These are phyloP conservation scores for Troides aeacus DNA, from an alignment of 2,888 invertebrate species.

Conservation along the genomic window DNA sequence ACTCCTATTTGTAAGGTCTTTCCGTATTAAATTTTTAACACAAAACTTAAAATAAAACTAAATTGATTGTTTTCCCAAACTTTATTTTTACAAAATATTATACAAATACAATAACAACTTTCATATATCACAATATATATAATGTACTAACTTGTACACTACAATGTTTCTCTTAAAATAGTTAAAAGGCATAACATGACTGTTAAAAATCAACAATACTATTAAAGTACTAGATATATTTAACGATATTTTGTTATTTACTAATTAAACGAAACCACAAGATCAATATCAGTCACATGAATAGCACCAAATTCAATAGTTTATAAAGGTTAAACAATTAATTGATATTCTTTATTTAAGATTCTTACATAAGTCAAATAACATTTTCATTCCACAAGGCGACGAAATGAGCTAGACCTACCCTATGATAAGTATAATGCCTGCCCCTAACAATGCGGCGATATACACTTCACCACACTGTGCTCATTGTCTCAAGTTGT, in stretches of 20 bases:
- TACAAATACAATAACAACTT: constrained; percentile 50
- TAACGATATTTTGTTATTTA: neutral
- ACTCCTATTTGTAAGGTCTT: too few relatives aligned
- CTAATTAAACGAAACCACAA: constrained; percentile 10
- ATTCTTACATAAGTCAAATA: neutral
- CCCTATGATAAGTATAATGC: too few relatives aligned
- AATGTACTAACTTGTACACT: constrained; percentile 33
- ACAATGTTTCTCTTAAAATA: constrained; percentile 26
- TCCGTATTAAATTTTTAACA: neutral
- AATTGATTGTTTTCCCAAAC: constrained; percentile 45
- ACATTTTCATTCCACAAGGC: too few relatives aligned
- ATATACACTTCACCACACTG: too few relatives aligned
- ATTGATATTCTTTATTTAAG: too few relatives aligned
- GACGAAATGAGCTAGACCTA: too few relatives aligned
- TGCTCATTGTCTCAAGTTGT: too few relatives aligned
- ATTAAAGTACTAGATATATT: neutral
- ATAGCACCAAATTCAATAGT: too few relatives aligned
- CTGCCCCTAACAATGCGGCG: too few relatives aligned
- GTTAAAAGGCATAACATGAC: constrained; percentile 27
- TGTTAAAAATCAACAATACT: constrained; percentile 18
- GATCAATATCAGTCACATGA: neutral
- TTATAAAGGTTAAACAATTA: too few relatives aligned
- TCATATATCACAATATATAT: constrained; percentile 39
- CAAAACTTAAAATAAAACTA: neutral
- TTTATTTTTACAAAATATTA: constrained; percentile 57